Evolutionary conservation across 2,888 invertebrate species (phyloP).

Genomic region (Choristoneura rosaceana): DNA sequence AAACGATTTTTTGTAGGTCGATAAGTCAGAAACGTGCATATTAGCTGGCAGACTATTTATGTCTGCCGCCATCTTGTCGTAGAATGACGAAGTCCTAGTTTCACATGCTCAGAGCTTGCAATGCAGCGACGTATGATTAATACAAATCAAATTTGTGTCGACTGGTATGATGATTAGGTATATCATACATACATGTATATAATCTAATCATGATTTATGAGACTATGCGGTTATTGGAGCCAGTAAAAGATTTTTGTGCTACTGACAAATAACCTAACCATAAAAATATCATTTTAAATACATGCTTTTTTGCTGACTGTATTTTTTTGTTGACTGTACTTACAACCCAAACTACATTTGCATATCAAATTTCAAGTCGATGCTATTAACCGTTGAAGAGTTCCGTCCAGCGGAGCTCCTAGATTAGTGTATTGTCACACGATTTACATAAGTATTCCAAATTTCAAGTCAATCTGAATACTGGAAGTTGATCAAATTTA

Average conservation of each 20-base stretch:
- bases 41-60: conserved; percentile 69
- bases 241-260: conserved; percentile 38
- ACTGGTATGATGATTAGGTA: not conserved
- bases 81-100: conserved; percentile 68
- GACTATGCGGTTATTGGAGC: not conserved
- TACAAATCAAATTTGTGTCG: not conserved
- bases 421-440: too few relatives aligned
- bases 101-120: conserved; percentile 30
- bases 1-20: conserved; percentile 59
- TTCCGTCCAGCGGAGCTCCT: too few relatives aligned
- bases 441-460: too few relatives aligned
- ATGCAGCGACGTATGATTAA: conserved; percentile 7
- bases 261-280: too few relatives aligned
- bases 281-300: too few relatives aligned
- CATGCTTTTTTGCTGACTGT: too few relatives aligned
- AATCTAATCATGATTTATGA: not conserved
- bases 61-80: conserved; percentile 80
- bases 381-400: too few relatives aligned
- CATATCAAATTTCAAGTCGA: too few relatives aligned
- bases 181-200: not conserved
- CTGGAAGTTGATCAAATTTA: too few relatives aligned
- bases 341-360: too few relatives aligned
- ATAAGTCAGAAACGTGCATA: conserved; percentile 70
- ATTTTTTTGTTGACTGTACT: too few relatives aligned
- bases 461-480: too few relatives aligned